Conservation (phyloP, 2,113 vertebrate species). For the Halcyon senegalensis region DNA sequence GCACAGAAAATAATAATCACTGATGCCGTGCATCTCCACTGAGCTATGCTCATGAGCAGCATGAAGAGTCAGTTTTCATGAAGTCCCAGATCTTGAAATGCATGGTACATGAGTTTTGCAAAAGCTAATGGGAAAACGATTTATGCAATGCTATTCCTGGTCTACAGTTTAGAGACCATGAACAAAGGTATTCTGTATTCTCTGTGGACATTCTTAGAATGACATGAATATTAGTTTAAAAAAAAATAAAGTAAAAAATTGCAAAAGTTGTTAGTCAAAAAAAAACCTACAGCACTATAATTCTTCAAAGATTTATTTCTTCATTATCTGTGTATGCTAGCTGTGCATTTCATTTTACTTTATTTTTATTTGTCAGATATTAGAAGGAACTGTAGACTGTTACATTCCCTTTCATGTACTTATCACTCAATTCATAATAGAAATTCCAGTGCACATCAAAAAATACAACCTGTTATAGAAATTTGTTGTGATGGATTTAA, state of each 20-base stretch:
- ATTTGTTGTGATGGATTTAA: not conserved
- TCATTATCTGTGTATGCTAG: not conserved
- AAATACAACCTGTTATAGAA: not conserved
- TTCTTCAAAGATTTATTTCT: not conserved
- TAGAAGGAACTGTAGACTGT: not conserved
- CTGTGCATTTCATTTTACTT: not conserved
- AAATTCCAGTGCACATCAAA: not conserved
- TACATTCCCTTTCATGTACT: not conserved
- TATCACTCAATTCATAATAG: slow-evolving; percentile 29
- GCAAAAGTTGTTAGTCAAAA: not conserved
- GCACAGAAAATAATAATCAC: not conserved
- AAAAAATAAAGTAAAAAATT: not conserved
- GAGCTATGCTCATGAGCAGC: not conserved
- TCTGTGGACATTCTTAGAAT: not conserved
- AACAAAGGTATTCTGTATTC: not conserved
- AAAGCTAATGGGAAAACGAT: not conserved
- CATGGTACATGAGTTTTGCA: not conserved
- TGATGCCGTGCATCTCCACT: not conserved
- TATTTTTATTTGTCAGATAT: slow-evolving; percentile 1
- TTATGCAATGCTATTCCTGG: not conserved
- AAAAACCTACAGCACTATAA: not conserved
- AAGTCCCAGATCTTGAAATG: not conserved
- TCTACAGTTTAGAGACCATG: not conserved
- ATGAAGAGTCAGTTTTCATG: not conserved
- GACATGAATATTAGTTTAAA: not conserved